Base-by-base conservation (phyloP, 2,888 invertebrate genomes). In the Tolmerus cingulatus region DNA sequence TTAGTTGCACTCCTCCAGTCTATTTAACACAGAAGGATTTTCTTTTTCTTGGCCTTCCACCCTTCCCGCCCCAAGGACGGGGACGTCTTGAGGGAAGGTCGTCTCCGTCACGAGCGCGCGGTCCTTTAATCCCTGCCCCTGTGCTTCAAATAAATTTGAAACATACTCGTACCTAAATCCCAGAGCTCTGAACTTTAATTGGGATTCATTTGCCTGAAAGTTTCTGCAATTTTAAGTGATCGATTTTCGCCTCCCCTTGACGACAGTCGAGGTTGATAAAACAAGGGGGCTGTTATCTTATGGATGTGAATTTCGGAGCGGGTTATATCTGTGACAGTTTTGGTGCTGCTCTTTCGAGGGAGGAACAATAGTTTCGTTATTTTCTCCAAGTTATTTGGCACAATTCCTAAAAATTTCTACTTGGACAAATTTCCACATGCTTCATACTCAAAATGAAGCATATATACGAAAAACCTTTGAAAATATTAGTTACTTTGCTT, bases 181-280 rank as follows among this genome's bases (percentile, higher is more conserved):
- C 74, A 85, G 85, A 74, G 74, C 74, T 46, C 30, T 85, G 74
- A 85, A 85, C 85, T 85, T 85, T 85, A 85, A 85, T 85, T 85
- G 27, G 46, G 85, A 74, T 74, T 74, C 85, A 74, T 82, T 82
- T 37, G 37, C 46, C 23, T n/a, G 74, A 85, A 85, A 74, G 85
- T 85, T 85, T 74, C 66, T 85, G 85, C 85, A 74, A n/a, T 85
- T 85, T 85, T 74, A 51, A 74, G 74, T 74, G 74, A 85, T 74
- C 74, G 74, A 85, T 85, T 23, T 85, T 74, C 30, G 51, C 16
- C 23, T 23, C 27, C 27, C 66, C 66, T 3, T 66, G 66, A 66
- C 66, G 14, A 66, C 66, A 27, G 3, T 66, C 66, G 12, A 66
- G 12, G 12, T 66, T 66, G 9, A 66, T 8, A 27, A 66, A 9